Percentiles rank a stretch among this genome's conserved stretches.
These are phyloP conservation scores for Macrotrachela quadricornifera DNA, from an alignment of 1,140 invertebrate species.

Conservation along the genomic window DNA sequence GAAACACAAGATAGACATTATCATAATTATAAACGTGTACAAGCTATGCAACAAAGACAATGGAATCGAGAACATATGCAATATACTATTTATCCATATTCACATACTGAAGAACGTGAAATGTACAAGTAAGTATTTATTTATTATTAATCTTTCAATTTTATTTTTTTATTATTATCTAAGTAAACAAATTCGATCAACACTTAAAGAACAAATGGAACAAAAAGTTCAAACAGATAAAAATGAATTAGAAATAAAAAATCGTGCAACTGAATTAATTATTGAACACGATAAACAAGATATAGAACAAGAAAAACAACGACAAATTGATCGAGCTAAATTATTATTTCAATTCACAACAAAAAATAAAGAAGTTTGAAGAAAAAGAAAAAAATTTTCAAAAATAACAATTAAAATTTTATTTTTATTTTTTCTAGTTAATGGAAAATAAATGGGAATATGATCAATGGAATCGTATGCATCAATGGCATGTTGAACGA, in stretches of 20 bases:
- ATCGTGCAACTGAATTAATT: not conserved
- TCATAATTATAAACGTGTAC: slow-evolving; percentile 4
- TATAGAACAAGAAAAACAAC: not conserved
- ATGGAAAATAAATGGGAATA: slow-evolving; percentile 8
- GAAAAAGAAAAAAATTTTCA: slow-evolving; percentile 2
- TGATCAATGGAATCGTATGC: not conserved
- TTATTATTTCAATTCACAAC: not conserved
- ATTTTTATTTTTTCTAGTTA: not conserved
- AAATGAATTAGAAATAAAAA: slow-evolving; percentile 2
- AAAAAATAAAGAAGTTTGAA: not conserved
- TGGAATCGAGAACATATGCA: not conserved
- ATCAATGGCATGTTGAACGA: slow-evolving; percentile 9
- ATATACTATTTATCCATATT: slow-evolving; percentile 7
- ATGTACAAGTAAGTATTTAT: slow-evolving; percentile 3
- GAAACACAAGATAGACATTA: slow-evolving; percentile 1
- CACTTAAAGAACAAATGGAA: slow-evolving; percentile 7
- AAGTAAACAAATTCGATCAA: slow-evolving; percentile 5
- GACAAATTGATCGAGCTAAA: not conserved
- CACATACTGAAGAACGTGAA: not conserved
- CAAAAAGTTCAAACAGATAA: slow-evolving; percentile 1
- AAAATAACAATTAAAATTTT: not conserved
- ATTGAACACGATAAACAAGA: not conserved
- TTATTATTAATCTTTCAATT: not conserved
- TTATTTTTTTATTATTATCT: not conserved
- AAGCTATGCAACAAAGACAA: slow-evolving; percentile 5